Evolutionary conservation across 1,140 invertebrate genomes (phyloP).

Genomic region (Steinernema khuongi): DNA sequence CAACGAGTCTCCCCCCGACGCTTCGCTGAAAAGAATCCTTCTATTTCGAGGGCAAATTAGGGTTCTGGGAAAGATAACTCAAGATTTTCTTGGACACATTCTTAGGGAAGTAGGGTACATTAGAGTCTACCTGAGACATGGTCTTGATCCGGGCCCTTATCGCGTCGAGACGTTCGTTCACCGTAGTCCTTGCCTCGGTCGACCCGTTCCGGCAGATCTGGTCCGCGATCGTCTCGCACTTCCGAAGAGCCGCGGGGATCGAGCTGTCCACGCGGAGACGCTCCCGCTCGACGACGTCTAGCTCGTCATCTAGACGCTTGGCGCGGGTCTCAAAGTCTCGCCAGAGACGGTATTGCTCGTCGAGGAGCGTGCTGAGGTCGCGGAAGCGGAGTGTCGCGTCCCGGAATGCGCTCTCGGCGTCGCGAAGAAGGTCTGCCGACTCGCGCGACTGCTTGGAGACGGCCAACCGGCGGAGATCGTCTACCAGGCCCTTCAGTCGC

Average conservation of each 20-base stretch:
- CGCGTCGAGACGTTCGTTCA: neutral
- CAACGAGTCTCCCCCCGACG: neutral
- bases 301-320: neutral
- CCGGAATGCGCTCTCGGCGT: neutral
- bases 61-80: neutral
- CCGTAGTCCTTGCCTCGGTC: neutral
- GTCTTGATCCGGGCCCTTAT: neutral
- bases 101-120: too few relatives aligned
- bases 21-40: neutral
- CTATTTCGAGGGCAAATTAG: neutral
- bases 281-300: neutral
- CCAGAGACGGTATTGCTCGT: conserved; percentile 1
- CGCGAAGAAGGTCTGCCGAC: neutral
- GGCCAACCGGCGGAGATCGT: neutral
- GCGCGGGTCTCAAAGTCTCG: neutral
- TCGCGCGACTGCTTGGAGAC: neutral
- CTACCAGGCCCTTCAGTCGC: neutral
- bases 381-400: neutral
- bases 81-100: too few relatives aligned
- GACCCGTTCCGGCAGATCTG: neutral
- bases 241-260: neutral
- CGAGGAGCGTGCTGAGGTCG: neutral
- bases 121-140: neutral
- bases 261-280: neutral
- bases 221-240: conserved; percentile 4